phyloP scores from a whole-genome alignment of 2,113 vertebrate species.

The Ciconia boyciana region DNA sequence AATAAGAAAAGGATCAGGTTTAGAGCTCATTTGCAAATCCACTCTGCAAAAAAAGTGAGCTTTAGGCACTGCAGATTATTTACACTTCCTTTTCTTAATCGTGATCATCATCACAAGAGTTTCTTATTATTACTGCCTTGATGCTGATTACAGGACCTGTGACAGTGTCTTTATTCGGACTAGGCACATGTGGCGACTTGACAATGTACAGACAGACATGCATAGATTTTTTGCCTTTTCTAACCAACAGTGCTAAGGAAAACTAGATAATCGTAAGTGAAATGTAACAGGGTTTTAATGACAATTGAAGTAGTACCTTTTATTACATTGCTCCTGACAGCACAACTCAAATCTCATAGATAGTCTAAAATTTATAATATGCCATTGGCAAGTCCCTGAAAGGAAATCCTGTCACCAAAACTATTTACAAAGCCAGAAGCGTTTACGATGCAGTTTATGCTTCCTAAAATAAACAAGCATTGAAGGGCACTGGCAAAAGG shows the following conservation, averaged over 20 bases:
- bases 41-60: neutral
- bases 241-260: neutral
- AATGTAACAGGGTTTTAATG: neutral
- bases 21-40: constrained; percentile 46
- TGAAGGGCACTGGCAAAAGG: neutral
- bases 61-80: neutral
- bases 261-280: neutral
- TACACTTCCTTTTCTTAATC: constrained; percentile 22
- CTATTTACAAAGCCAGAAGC: neutral
- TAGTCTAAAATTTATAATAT: neutral
- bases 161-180: neutral
- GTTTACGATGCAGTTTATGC: neutral
- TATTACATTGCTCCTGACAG: neutral
- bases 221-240: neutral
- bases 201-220: neutral
- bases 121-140: neutral
- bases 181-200: neutral
- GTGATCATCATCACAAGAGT: neutral
- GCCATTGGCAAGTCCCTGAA: neutral
- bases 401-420: neutral
- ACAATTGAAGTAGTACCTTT: neutral
- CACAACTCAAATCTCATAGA: neutral
- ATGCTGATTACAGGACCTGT: constrained; percentile 8
- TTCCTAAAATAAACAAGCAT: neutral
- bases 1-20: constrained; percentile 16